Evolutionary conservation across 2,888 invertebrate species (phyloP), one percentile per base, ranked within the genome.

Genomic region (Pardosa pseudoannulata): DNA sequence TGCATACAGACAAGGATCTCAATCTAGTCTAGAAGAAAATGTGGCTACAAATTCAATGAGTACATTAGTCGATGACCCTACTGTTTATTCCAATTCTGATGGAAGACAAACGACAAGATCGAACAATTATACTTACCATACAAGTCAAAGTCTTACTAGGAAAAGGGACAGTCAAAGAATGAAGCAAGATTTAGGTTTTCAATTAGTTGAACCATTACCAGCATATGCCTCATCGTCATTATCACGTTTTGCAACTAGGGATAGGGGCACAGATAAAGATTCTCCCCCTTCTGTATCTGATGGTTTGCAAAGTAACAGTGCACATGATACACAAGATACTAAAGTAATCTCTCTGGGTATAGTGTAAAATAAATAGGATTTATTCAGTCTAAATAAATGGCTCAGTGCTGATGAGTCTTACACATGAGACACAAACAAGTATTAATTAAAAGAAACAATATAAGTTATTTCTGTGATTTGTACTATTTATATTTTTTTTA

Each of bases 181-280:
- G 16, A 36, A 71, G 13, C 31, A 41, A n/a, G 78, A 85, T 31
- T 28, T 85, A 6, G 83, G 83, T 16, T 85, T 85, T 31, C 72
- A 67, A 56, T 39, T 85, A 56, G 83, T 85, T 6, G 29, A 73
- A 31, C 39, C 83, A n/a, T 50, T 73, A 31, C 78, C 83, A 16
- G 32, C 76, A 19, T 76, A 83, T 72, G 73, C 83, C 27, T 73
- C 78, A 7, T 31, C 67, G 13, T 78, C 83, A 23, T 36, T 78
- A 29, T 67, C 83, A 1, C 72, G 73, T 39, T 75, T 41, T 71
- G 31, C n/a, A 62, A 31, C 23, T 23, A 70, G 31, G 64, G 16
- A 64, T n/a, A 64, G 31, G 6, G 32, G 64, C 5, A 1, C 5
- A 41, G 67, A 73, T 41, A 11, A 29, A 7, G 83, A 78, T 56